phyloP scores from a whole-genome alignment of 1,140 invertebrate genomes.

The Drosophila erecta region DNA sequence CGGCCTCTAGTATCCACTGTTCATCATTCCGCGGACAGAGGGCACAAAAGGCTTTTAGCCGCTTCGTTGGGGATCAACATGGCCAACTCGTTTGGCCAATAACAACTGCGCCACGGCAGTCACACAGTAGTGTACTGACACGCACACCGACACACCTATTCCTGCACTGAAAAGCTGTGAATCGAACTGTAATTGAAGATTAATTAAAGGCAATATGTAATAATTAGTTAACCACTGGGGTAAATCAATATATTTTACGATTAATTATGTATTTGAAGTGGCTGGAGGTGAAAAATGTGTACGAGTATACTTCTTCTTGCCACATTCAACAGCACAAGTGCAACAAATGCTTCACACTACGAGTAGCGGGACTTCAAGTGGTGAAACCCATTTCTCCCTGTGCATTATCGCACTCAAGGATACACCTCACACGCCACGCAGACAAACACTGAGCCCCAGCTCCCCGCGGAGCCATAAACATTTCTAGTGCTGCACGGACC shows the following conservation, averaged over 20 bases:
- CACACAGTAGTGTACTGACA: slow-evolving; percentile 18
- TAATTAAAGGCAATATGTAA: background rate
- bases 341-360: too few species aligned
- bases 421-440: slow-evolving; percentile 9
- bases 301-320: too few species aligned
- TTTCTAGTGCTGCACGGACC: slow-evolving; percentile 33
- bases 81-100: slow-evolving; percentile 26
- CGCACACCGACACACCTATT: slow-evolving; percentile 11
- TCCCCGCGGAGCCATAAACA: slow-evolving; percentile 74
- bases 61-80: slow-evolving; percentile 35
- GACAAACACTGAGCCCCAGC: slow-evolving; percentile 2
- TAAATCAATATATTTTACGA: background rate
- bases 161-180: background rate
- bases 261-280: too few species aligned
- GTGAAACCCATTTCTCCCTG: background rate
- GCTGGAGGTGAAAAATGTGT: too few species aligned
- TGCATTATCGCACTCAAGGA: slow-evolving; percentile 7
- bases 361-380: too few species aligned
- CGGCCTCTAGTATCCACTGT: slow-evolving; percentile 1
- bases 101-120: slow-evolving; percentile 33
- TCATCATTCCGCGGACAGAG: slow-evolving; percentile 10
- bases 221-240: too few species aligned
- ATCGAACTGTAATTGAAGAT: too few species aligned
- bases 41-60: slow-evolving; percentile 50
- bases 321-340: too few species aligned